These are phyloP conservation scores for Eilema griseolum DNA, from an alignment of 2,888 invertebrate species.

Conservation along the genomic window DNA sequence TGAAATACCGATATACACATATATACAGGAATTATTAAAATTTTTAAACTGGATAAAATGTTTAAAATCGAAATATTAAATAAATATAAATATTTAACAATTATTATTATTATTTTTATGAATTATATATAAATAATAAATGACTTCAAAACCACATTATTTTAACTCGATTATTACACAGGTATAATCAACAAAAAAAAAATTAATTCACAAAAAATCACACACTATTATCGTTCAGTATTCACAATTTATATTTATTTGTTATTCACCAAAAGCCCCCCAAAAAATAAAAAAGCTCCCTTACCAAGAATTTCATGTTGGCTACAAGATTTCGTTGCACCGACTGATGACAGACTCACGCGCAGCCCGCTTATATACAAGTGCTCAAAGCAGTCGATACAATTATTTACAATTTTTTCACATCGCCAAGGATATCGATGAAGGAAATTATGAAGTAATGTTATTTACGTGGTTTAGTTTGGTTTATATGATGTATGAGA, in stretches of 20 bases:
- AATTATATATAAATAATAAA: too few species aligned
- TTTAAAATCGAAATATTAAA: not conserved
- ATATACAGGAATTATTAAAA: not conserved
- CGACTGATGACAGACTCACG: constrained; percentile 66
- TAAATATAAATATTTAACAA: too few species aligned
- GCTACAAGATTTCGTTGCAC: constrained; percentile 56
- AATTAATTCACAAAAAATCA: not conserved
- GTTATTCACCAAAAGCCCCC: constrained; percentile 16
- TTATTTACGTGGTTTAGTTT: constrained; percentile 21
- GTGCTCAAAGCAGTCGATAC: constrained; percentile 39
- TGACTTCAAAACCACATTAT: too few species aligned
- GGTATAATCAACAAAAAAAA: too few species aligned
- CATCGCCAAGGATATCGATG: constrained; percentile 64
- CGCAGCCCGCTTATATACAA: constrained; percentile 65
- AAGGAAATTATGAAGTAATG: constrained; percentile 40
- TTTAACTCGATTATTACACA: too few species aligned
- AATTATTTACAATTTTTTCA: constrained; percentile 59
- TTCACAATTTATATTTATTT: constrained; percentile 4
- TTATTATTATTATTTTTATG: too few species aligned
- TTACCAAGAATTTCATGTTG: constrained; percentile 81
- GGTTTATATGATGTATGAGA: constrained; percentile 6
- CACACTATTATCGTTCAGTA: not conserved
- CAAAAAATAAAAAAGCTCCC: constrained; percentile 47
- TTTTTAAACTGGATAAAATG: not conserved
- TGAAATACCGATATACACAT: not conserved